These are phyloP conservation scores for rabbit (Oryctolagus cuniculus) DNA, from an alignment of 2,113 vertebrate genomes.

Conservation along the genomic window DNA sequence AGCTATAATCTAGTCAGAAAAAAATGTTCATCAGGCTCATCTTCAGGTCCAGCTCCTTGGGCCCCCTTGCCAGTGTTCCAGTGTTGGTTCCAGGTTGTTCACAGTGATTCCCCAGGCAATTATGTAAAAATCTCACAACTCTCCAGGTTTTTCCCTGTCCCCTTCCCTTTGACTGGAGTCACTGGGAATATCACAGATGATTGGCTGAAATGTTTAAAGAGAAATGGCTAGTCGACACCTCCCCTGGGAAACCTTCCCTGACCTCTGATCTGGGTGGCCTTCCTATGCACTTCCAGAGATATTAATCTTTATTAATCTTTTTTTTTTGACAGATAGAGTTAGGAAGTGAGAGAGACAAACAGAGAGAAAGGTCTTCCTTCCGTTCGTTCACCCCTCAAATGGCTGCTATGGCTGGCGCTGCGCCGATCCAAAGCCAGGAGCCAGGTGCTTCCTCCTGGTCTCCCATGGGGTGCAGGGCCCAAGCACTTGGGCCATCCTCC, in stretches of 20 bases:
- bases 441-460: no score
- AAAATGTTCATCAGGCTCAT: not conserved
- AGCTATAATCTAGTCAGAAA: not conserved
- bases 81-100: not conserved
- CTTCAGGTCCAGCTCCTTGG: not conserved
- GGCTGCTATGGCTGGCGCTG: no score
- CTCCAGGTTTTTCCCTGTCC: not conserved
- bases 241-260: not conserved
- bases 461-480: no score
- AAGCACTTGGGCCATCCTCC: no score
- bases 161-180: not conserved
- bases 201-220: not conserved
- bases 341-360: no score
- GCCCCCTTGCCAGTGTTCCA: not conserved
- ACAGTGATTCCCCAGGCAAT: not conserved
- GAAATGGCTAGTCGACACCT: not conserved
- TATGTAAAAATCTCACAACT: not conserved
- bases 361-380: no score
- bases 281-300: not conserved
- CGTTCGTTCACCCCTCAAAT: no score
- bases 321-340: no score
- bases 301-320: no score
- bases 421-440: no score
- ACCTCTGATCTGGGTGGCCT: not conserved
- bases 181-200: not conserved